Conservation (phyloP, 2,113 vertebrate species). For the Chamaetylas fuelleborni region DNA sequence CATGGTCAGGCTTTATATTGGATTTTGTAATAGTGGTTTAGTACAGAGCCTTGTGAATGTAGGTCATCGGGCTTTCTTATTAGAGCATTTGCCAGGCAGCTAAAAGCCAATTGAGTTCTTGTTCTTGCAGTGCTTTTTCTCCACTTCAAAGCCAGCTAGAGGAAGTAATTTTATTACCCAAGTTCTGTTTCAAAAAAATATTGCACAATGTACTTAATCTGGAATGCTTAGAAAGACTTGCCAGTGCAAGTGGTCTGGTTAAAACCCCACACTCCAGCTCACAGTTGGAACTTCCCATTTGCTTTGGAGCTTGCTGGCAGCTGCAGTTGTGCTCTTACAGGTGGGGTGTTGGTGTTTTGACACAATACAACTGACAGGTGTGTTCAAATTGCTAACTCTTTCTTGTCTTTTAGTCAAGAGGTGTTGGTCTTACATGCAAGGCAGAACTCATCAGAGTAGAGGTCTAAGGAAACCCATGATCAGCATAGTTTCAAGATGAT, state of each 20-base stretch:
- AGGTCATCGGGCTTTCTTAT: slow-evolving; percentile 52
- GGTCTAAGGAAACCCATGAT: background rate
- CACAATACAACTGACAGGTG: fast-evolving
- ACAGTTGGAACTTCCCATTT: background rate
- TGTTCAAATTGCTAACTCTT: background rate
- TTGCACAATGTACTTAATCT: background rate
- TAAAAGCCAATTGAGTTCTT: slow-evolving; percentile 54
- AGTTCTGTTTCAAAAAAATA: slow-evolving; percentile 19
- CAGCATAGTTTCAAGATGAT: background rate
- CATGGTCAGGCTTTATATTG: slow-evolving; percentile 45
- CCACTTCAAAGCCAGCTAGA: slow-evolving; percentile 43
- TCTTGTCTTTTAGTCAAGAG: background rate
- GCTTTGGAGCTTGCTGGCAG: background rate
- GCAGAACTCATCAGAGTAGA: background rate
- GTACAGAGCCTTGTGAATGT: slow-evolving; percentile 48
- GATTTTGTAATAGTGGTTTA: slow-evolving; percentile 61
- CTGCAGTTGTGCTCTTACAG: fast-evolving
- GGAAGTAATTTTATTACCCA: slow-evolving; percentile 49
- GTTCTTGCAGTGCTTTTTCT: slow-evolving; percentile 26
- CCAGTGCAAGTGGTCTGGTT: background rate
- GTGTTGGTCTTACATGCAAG: background rate
- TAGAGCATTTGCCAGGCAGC: slow-evolving; percentile 38
- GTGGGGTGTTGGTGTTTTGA: background rate
- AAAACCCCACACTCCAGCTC: background rate
- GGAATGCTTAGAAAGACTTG: background rate